Evolutionary conservation across 2,113 vertebrate species (phyloP).

Genomic region (Budorcas taxicolor): DNA sequence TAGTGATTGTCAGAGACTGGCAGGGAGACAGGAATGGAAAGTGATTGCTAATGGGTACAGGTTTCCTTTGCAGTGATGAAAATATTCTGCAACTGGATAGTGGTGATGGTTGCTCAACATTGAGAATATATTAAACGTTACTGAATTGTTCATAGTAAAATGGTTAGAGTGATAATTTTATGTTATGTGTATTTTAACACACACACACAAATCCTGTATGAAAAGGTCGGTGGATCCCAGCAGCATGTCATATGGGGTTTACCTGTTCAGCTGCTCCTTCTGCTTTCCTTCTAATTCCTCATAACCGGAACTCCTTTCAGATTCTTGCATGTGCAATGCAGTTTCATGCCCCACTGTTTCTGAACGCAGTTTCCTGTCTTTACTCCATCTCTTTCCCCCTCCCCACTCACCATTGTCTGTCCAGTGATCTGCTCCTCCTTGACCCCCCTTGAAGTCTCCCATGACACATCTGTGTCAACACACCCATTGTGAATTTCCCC

Average conservation of each 20-base stretch:
- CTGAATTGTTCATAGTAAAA: neutral
- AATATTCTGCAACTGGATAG: neutral
- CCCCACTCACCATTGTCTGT: neutral
- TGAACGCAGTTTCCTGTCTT: neutral
- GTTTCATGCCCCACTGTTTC: rapidly evolving
- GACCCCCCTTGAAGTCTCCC: neutral
- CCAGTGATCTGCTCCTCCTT: neutral
- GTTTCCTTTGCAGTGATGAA: neutral
- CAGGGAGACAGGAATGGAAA: neutral
- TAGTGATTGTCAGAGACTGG: neutral
- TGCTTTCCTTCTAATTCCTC: neutral
- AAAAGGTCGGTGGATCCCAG: neutral
- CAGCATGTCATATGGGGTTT: neutral
- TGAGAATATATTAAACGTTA: neutral
- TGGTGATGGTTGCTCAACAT: neutral
- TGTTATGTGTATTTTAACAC: neutral
- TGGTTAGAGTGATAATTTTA: neutral
- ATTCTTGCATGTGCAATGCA: rapidly evolving
- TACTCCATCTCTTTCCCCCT: rapidly evolving
- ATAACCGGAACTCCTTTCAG: neutral
- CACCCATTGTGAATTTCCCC: neutral
- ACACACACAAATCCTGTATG: neutral
- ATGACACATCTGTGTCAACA: neutral
- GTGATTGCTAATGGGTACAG: neutral
- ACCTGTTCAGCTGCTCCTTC: neutral